Conservation (phyloP, 2,113 vertebrate genomes). For the Fukomys damarensis region DNA sequence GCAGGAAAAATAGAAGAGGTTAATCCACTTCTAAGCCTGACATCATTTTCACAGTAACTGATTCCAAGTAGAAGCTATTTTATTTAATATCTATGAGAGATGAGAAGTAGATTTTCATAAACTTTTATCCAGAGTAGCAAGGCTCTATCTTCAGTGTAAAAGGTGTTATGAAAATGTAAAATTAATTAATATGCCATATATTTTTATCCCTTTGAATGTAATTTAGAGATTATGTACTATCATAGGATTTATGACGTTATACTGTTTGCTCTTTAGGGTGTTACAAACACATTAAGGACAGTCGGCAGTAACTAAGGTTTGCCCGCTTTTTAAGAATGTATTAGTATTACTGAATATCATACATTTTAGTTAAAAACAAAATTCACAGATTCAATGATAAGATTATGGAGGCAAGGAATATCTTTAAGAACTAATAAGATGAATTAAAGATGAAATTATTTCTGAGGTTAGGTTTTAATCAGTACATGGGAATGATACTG, state of each 20-base stretch:
- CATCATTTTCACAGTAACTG: constrained; percentile 64
- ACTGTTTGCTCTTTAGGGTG: constrained; percentile 86
- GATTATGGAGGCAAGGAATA: neutral
- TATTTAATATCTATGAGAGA: constrained; percentile 72
- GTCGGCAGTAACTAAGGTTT: constrained; percentile 71
- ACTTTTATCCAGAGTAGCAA: constrained; percentile 84
- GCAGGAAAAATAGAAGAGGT: neutral
- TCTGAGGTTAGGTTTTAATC: constrained; percentile 55
- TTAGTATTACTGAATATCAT: constrained; percentile 33
- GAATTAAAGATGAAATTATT: constrained; percentile 59
- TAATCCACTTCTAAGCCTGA: neutral
- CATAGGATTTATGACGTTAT: constrained; percentile 93
- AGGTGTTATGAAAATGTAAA: constrained; percentile 91
- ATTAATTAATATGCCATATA: constrained; percentile 92
- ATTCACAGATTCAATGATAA: constrained; percentile 53
- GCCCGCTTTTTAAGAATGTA: constrained; percentile 66
- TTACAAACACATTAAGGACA: constrained; percentile 78
- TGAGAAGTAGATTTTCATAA: constrained; percentile 85
- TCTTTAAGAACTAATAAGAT: constrained; percentile 12
- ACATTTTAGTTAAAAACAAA: constrained; percentile 58
- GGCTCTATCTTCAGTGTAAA: constrained; percentile 84
- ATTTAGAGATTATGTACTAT: constrained; percentile 93
- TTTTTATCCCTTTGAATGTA: constrained; percentile 94
- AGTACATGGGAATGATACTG: constrained; percentile 27
- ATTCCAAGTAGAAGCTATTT: constrained; percentile 58